Percentiles rank a stretch among this genome's conserved stretches.
These are phyloP conservation scores for Hirtodrosophila confusa DNA, from an alignment of 2,888 invertebrate species.

Conservation along the genomic window DNA sequence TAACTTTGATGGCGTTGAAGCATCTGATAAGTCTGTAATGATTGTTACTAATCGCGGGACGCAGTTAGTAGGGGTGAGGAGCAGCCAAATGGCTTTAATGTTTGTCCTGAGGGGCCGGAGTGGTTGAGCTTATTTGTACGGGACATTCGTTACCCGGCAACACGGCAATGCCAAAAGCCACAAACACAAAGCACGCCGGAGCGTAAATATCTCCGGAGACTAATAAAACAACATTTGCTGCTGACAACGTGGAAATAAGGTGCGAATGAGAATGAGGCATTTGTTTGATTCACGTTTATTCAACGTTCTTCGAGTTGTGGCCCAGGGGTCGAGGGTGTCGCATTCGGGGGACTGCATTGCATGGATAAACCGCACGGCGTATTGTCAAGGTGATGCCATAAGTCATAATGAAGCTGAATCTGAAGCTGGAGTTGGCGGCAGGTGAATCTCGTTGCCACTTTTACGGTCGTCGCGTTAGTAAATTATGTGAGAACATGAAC, in stretches of 20 bases:
- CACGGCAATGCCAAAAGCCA: constrained; percentile 46
- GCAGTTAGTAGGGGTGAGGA: constrained; percentile 22
- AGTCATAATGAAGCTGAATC: constrained; percentile 52
- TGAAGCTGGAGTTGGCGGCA: constrained; percentile 3
- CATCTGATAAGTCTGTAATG: constrained; percentile 47
- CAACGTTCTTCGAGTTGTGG: constrained; percentile 4
- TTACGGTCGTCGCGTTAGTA: constrained; percentile 37
- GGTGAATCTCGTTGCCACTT: constrained; percentile 29
- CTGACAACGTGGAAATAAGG: constrained; percentile 76
- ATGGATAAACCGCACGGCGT: constrained; percentile 67
- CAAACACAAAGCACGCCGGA: constrained; percentile 50
- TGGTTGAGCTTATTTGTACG: constrained; percentile 57
- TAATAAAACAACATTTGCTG: constrained; percentile 81
- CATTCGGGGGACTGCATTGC: constrained; percentile 26
- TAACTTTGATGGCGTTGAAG: constrained; percentile 26
- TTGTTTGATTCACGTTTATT: constrained; percentile 61
- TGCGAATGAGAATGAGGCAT: constrained; percentile 55
- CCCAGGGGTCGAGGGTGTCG: background rate
- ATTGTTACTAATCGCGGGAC: constrained; percentile 68
- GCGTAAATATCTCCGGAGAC: constrained; percentile 77
- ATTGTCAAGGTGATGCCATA: constrained; percentile 80
- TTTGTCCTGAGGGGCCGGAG: constrained; percentile 15
- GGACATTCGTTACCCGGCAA: constrained; percentile 56
- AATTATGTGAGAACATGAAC: constrained; percentile 60
- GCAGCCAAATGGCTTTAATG: constrained; percentile 55